Conservation (phyloP, 2,113 vertebrate genomes). For the Egretta garzetta region DNA sequence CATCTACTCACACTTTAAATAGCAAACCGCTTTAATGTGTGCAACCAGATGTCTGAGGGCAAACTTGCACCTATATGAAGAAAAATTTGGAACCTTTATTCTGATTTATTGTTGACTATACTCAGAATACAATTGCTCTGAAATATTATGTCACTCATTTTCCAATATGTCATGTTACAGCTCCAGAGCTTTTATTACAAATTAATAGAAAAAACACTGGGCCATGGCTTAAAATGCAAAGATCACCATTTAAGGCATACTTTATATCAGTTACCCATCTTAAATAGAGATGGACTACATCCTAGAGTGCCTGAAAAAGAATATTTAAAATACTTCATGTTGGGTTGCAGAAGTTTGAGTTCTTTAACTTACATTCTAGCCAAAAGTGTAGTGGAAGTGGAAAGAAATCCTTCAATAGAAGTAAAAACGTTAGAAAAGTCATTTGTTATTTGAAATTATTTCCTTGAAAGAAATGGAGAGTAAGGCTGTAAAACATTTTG, state of each 20-base stretch:
- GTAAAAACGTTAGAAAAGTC: not conserved
- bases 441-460: not conserved
- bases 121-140: not conserved
- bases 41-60: not conserved
- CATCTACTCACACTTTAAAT: not conserved
- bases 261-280: not conserved
- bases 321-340: not conserved
- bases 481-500: not conserved
- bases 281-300: not conserved
- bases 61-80: rapidly evolving
- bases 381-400: not conserved
- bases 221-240: not conserved
- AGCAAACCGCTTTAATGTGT: not conserved
- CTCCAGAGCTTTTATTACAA: not conserved
- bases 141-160: not conserved
- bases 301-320: not conserved
- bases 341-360: not conserved
- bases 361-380: not conserved
- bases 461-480: not conserved
- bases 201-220: not conserved
- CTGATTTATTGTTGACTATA: not conserved
- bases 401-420: not conserved
- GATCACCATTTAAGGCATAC: not conserved
- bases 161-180: not conserved
- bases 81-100: not conserved